Percentiles rank a stretch among this genome's conserved stretches.
Conservation (phyloP, 2,797 vertebrate genomes). For the Oreochromis grahami region DNA sequence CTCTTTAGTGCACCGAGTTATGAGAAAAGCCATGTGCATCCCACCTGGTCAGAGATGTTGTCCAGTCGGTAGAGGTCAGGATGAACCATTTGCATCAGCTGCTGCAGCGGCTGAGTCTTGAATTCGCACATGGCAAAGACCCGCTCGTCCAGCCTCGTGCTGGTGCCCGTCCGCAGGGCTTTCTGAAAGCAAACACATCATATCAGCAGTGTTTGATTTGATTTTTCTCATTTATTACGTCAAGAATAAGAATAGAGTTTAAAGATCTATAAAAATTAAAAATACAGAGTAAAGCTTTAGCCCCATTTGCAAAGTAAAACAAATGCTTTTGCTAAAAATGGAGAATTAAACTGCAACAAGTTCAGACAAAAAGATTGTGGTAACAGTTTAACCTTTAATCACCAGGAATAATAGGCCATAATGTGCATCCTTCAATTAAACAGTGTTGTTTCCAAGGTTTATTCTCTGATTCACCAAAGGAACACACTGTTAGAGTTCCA, state of each 20-base stretch:
- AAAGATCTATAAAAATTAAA: not conserved
- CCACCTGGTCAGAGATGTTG: constrained; percentile 90
- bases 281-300: not conserved
- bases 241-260: not conserved
- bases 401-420: not conserved
- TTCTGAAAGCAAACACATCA: constrained; percentile 72
- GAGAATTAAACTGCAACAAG: not conserved
- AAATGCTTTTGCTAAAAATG: not conserved
- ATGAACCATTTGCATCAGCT: constrained; percentile 91
- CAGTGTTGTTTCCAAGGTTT: not conserved
- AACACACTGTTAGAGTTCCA: not conserved
- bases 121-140: constrained; percentile 97
- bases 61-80: constrained; percentile 94
- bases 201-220: not conserved
- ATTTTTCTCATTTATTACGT: not conserved
- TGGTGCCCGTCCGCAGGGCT: constrained; percentile 89
- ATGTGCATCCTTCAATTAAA: not conserved
- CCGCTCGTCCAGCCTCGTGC: constrained; percentile 92
- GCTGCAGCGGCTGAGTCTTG: constrained; percentile 91
- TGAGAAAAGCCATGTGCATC: not conserved
- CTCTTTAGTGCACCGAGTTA: not conserved
- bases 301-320: not conserved
- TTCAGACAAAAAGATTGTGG: not conserved
- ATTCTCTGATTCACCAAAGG: not conserved
- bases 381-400: not conserved